A percentile compares a stretch with the other conserved stretches of the same genome.
These are phyloP conservation scores for Darevskia mixta DNA, from an alignment of 2,797 vertebrate species.

Conservation along the genomic window DNA sequence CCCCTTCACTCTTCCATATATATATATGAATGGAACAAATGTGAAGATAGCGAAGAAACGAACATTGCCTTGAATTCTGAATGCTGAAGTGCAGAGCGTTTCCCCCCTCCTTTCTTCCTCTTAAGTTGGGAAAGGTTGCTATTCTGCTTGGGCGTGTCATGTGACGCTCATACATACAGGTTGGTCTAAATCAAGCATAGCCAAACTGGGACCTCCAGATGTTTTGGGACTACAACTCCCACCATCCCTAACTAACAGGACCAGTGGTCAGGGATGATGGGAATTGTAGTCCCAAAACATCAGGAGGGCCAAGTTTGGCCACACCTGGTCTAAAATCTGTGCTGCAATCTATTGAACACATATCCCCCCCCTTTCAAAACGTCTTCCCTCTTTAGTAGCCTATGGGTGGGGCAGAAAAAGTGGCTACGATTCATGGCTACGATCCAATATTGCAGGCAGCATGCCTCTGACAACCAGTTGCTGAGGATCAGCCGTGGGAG, in stretches of 20 bases:
- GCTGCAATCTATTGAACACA: no score
- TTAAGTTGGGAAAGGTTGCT: background rate
- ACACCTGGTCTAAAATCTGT: background rate
- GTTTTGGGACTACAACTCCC: no score
- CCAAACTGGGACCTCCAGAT: no score
- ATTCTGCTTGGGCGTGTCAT: background rate
- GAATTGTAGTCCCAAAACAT: no score
- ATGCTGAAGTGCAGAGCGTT: background rate
- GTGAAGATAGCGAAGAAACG: conserved; percentile 9
- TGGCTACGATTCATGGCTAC: no score
- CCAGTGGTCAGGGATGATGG: no score
- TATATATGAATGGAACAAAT: background rate
- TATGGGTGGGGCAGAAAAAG: background rate
- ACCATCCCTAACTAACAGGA: no score
- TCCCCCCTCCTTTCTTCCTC: background rate
- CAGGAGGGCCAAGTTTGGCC: no score
- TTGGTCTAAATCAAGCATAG: background rate
- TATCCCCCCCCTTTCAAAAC: background rate
- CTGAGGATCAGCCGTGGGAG: no score
- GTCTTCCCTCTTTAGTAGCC: background rate
- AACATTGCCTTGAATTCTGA: conserved; percentile 34
- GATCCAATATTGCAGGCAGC: no score
- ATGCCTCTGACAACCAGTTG: no score
- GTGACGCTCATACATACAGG: background rate
- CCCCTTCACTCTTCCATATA: no score